Percentiles rank a stretch among this genome's conserved stretches.
These are phyloP conservation scores for Notothenia rossii DNA, from an alignment of 2,113 vertebrate genomes.

Conservation along the genomic window DNA sequence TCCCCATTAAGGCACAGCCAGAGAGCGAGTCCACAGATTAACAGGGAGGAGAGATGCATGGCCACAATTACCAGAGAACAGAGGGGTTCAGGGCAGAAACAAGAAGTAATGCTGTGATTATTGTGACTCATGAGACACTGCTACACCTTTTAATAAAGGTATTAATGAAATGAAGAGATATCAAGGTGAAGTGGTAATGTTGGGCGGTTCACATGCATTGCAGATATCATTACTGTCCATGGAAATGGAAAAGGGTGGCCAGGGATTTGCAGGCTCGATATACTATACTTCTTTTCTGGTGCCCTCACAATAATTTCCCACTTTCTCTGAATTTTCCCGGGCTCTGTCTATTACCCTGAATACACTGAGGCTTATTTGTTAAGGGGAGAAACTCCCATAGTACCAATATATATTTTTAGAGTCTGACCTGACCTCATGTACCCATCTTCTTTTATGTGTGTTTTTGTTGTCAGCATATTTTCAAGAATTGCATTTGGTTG, in stretches of 20 bases:
- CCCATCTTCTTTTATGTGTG: not conserved
- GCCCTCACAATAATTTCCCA: constrained; percentile 51
- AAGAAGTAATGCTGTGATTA: constrained; percentile 12
- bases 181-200: not conserved
- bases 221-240: constrained; percentile 11
- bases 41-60: constrained; percentile 32
- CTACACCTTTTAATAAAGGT: not conserved
- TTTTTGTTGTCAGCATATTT: constrained; percentile 22
- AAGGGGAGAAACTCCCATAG: not conserved
- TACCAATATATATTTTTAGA: constrained; percentile 14
- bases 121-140: not conserved
- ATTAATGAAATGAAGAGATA: constrained; percentile 10
- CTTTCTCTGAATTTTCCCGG: constrained; percentile 9
- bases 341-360: not conserved
- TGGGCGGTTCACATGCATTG: not conserved
- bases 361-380: not conserved
- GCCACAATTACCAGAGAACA: constrained; percentile 44
- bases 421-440: not conserved
- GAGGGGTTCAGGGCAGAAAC: constrained; percentile 18
- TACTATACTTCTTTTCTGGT: not conserved
- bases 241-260: not conserved
- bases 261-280: constrained; percentile 27
- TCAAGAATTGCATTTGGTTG: not conserved
- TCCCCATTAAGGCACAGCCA: constrained; percentile 63
- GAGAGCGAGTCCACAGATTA: constrained; percentile 39